Percentiles rank a stretch among this genome's conserved stretches.
Evolutionary conservation across 2,113 vertebrate genomes (phyloP).

Genomic region (Gobio gobio): DNA sequence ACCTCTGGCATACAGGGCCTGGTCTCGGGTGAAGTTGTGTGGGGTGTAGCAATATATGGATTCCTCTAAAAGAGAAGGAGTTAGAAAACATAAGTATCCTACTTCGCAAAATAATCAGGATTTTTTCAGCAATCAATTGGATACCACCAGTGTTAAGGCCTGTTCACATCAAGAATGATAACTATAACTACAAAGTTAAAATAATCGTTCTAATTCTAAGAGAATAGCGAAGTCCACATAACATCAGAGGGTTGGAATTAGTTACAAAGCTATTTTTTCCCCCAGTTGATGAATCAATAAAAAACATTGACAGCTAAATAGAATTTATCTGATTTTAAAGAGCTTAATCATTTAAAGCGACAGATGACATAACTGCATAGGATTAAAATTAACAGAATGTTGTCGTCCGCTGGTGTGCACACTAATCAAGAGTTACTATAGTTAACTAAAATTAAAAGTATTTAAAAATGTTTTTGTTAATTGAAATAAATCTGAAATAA

Average conservation of each 20-base stretch:
- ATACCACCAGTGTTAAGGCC: not conserved
- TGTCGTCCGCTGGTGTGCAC: too few relatives aligned
- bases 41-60: constrained; percentile 99
- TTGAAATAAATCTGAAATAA: not conserved
- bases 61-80: constrained; percentile 84
- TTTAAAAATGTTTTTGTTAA: too few relatives aligned
- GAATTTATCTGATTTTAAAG: not conserved
- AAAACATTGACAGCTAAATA: not conserved
- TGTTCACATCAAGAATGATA: not conserved
- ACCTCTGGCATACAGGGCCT: constrained; percentile 97
- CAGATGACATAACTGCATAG: too few relatives aligned
- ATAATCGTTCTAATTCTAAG: not conserved
- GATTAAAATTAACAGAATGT: too few relatives aligned
- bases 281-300: not conserved
- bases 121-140: not conserved
- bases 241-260: not conserved
- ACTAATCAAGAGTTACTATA: too few relatives aligned
- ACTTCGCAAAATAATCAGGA: not conserved
- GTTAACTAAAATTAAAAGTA: too few relatives aligned
- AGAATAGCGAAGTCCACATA: not conserved
- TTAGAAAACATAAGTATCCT: not conserved
- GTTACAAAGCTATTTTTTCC: not conserved
- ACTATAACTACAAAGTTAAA: not conserved
- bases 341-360: too few relatives aligned
- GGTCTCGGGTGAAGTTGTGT: constrained; percentile 99